Percentiles rank a stretch among this genome's conserved stretches.
phyloP scores from a whole-genome alignment of 2,797 vertebrate genomes.

The Anguilla megastoma region DNA sequence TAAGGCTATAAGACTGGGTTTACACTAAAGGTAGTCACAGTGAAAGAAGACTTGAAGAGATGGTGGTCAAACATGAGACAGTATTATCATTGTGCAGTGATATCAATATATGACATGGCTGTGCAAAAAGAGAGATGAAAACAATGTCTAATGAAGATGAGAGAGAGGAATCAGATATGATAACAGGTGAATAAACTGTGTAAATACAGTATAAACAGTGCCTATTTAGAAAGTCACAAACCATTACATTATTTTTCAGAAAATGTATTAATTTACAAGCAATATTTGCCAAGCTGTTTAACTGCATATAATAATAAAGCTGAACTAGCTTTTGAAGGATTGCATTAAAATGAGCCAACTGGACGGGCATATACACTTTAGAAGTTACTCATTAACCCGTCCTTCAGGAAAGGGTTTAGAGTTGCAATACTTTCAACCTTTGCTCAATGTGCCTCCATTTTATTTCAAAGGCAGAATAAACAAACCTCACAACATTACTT shows the following conservation, averaged over 20 bases:
- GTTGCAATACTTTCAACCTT: constrained; percentile 69
- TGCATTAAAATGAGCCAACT: constrained; percentile 8
- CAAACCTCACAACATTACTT: constrained; percentile 37
- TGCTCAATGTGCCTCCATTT: constrained; percentile 65
- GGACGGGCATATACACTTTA: constrained; percentile 59
- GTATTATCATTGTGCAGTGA: background rate
- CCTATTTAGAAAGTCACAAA: background rate
- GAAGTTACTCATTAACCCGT: constrained; percentile 74
- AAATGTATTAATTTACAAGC: background rate
- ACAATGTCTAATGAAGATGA: background rate
- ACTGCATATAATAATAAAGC: background rate
- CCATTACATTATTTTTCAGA: background rate
- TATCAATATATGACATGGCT: background rate
- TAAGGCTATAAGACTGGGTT: no score
- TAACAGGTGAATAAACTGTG: background rate
- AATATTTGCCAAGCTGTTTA: background rate
- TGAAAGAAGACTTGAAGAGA: background rate
- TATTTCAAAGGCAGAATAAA: constrained; percentile 42
- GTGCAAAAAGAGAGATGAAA: background rate
- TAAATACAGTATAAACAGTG: background rate
- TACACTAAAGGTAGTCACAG: background rate
- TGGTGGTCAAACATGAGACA: background rate
- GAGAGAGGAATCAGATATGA: background rate
- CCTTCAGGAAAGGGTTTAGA: constrained; percentile 56
- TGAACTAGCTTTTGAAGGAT: background rate